Evolutionary conservation across 2,888 invertebrate species (phyloP).

Genomic region (Heliconius erato): DNA sequence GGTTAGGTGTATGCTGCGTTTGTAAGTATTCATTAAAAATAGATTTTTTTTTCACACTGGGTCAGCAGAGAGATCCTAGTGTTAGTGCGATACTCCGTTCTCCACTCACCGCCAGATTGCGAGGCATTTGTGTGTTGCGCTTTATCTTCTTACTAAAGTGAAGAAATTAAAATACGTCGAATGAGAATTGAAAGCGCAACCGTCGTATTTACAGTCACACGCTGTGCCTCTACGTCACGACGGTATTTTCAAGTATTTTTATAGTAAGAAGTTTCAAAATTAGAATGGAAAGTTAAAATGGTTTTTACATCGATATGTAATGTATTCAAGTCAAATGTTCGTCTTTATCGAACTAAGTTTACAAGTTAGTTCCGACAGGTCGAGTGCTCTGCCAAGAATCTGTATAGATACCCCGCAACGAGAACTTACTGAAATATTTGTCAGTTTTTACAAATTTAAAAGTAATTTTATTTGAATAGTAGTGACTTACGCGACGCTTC

Average conservation of each 20-base stretch:
- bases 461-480: background rate
- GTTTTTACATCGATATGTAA: constrained; percentile 1
- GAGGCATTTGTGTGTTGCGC: too few relatives aligned
- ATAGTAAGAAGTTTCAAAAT: background rate
- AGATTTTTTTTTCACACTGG: background rate
- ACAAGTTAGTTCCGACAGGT: constrained; percentile 2
- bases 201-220: too few relatives aligned
- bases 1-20: constrained; percentile 94
- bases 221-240: too few relatives aligned
- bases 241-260: too few relatives aligned
- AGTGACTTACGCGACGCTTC: background rate
- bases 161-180: too few relatives aligned
- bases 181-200: too few relatives aligned
- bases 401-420: background rate
- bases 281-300: background rate
- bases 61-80: too few relatives aligned
- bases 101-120: background rate
- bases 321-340: constrained; percentile 4
- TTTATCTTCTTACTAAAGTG: too few relatives aligned
- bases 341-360: constrained; percentile 18
- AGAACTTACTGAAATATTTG: background rate
- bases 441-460: background rate
- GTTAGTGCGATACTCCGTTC: too few relatives aligned
- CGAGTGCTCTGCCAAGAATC: constrained; percentile 23
- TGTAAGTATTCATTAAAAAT: constrained; percentile 86